These are phyloP conservation scores for Aspidoscelis tigris DNA, from an alignment of 2,113 vertebrate species.

Conservation along the genomic window DNA sequence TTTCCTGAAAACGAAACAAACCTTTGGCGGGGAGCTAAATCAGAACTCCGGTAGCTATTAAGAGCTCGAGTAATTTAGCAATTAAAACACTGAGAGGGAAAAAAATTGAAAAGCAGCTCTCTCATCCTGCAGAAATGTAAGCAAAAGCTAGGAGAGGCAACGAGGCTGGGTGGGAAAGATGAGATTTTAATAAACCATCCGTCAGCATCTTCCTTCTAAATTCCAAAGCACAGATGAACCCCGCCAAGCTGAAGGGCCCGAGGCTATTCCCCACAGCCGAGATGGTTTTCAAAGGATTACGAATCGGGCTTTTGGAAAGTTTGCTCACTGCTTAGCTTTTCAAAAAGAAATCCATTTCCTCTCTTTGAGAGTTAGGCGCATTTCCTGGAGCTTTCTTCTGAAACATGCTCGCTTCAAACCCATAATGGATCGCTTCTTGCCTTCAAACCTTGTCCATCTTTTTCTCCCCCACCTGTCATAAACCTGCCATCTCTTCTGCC, in stretches of 20 bases:
- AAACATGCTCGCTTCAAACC: background rate
- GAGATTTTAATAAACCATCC: background rate
- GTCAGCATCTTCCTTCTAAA: background rate
- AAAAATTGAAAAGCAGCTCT: background rate
- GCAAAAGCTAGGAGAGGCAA: background rate
- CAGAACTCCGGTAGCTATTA: background rate
- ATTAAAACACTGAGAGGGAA: background rate
- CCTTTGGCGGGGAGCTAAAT: background rate
- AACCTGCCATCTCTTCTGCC: background rate
- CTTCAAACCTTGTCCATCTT: background rate
- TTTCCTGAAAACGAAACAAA: background rate
- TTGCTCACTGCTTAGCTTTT: background rate
- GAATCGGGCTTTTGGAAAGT: background rate
- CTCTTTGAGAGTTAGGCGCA: background rate
- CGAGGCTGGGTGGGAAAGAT: background rate
- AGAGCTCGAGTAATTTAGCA: background rate
- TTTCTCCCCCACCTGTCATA: background rate
- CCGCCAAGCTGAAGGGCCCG: background rate
- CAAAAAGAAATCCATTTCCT: background rate
- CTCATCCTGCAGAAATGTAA: background rate
- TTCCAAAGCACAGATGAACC: background rate
- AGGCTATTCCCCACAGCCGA: background rate
- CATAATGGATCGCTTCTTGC: background rate
- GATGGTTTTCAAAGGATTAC: background rate
- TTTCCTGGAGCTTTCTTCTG: background rate